phyloP scores from a whole-genome alignment of 2,888 invertebrate genomes.

The Malthinus seriepunctatus region DNA sequence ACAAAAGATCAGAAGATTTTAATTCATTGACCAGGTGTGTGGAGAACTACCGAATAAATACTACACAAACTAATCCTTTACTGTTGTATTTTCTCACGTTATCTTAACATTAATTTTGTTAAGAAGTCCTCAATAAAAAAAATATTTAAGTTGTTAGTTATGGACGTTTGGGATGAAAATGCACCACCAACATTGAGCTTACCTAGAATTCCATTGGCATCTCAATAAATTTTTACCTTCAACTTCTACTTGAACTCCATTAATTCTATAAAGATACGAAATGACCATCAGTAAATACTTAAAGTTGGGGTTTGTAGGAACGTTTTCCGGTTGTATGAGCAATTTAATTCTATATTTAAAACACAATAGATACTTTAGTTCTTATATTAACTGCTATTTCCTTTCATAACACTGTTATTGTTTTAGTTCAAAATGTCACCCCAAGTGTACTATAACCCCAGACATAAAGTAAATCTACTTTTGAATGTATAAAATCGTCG shows the following conservation, averaged over 20 bases:
- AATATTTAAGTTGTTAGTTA: too few relatives aligned
- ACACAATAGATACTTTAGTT: constrained; percentile 15
- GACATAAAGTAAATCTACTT: constrained; percentile 7
- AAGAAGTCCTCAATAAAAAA: neutral
- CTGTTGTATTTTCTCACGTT: constrained; percentile 20
- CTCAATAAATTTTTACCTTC: too few relatives aligned
- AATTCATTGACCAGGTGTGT: constrained; percentile 22
- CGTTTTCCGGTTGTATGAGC: constrained; percentile 13
- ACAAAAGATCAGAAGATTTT: constrained; percentile 14
- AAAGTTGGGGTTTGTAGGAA: neutral
- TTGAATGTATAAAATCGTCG: constrained; percentile 3
- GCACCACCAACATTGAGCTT: too few relatives aligned
- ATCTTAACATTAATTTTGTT: constrained; percentile 6
- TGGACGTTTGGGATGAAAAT: too few relatives aligned
- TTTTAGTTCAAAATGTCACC: constrained; percentile 24
- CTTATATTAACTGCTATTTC: constrained; percentile 14
- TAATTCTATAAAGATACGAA: too few relatives aligned
- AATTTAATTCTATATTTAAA: constrained; percentile 5
- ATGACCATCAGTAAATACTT: too few relatives aligned
- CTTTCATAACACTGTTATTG: constrained; percentile 21
- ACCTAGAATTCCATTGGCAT: too few relatives aligned
- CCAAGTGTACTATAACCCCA: constrained; percentile 12
- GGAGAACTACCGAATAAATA: constrained; percentile 17
- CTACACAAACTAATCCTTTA: constrained; percentile 20
- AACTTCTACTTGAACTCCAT: too few relatives aligned